phyloP scores from a whole-genome alignment of 2,888 invertebrate genomes.

The Ethmia dodecea region DNA sequence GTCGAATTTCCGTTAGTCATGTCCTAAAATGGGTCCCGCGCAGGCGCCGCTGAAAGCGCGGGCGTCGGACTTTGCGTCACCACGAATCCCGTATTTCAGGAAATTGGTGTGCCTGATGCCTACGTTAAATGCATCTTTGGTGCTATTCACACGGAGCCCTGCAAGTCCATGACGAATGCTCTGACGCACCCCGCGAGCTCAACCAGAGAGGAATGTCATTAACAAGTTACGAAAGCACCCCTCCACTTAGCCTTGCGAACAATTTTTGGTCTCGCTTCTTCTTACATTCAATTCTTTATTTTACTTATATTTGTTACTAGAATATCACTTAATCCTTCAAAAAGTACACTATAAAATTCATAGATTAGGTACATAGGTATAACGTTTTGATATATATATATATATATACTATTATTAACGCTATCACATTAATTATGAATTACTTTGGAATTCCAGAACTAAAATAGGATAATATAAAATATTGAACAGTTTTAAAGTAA shows the following conservation, averaged over 20 bases:
- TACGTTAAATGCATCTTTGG: slow-evolving; percentile 52
- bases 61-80: slow-evolving; percentile 74
- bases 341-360: no score
- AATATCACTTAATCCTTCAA: neutral
- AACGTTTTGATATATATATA: no score
- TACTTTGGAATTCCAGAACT: no score
- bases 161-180: slow-evolving; percentile 51
- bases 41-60: slow-evolving; percentile 78
- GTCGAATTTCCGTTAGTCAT: slow-evolving; percentile 83
- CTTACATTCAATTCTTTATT: slow-evolving; percentile 4
- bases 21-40: slow-evolving; percentile 84
- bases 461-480: no score
- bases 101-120: slow-evolving; percentile 50
- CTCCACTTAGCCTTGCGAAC: slow-evolving; percentile 32
- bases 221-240: slow-evolving; percentile 54
- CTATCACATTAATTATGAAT: no score
- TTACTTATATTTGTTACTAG: neutral
- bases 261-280: slow-evolving; percentile 26
- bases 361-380: no score
- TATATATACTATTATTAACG: no score
- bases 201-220: slow-evolving; percentile 62
- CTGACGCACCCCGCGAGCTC: slow-evolving; percentile 59
- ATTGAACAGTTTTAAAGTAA: no score
- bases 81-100: slow-evolving; percentile 73
- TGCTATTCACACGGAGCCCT: slow-evolving; percentile 36